phyloP scores from a whole-genome alignment of 2,797 vertebrate genomes.

The Heteromormyrus szaboi region DNA sequence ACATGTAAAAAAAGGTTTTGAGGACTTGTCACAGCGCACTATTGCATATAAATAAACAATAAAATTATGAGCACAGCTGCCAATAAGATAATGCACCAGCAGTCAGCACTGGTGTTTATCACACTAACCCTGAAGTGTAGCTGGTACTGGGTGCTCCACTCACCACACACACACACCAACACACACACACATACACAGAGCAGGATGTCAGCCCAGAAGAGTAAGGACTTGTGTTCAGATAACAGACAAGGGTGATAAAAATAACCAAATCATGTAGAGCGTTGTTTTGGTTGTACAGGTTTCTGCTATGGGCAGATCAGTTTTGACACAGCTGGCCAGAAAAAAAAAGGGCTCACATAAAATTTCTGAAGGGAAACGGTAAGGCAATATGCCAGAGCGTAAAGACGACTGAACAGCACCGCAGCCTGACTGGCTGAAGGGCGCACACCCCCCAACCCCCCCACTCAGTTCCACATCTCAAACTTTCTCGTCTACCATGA shows the following conservation, averaged over 20 bases:
- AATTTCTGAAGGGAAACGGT: neutral
- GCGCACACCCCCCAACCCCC: neutral
- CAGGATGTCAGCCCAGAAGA: neutral
- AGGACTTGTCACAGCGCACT: neutral
- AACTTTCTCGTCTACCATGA: neutral
- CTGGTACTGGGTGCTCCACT: neutral
- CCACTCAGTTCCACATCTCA: neutral
- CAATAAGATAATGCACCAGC: neutral
- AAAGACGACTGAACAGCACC: neutral
- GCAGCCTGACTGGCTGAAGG: neutral
- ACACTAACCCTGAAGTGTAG: neutral
- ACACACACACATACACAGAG: neutral
- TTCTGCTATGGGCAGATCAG: neutral
- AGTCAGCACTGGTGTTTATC: neutral
- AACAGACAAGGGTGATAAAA: conserved; percentile 15
- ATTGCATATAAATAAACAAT: neutral
- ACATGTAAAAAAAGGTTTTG: neutral
- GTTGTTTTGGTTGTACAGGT: conserved; percentile 1
- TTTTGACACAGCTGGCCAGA: neutral
- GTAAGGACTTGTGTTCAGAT: neutral
- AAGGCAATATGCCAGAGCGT: neutral
- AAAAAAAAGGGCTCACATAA: neutral
- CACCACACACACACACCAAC: neutral
- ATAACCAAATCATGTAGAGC: conserved; percentile 14
- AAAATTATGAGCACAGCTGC: neutral